Base-by-base conservation (phyloP, 2,888 invertebrate genomes). In the Tridacna gigas region DNA sequence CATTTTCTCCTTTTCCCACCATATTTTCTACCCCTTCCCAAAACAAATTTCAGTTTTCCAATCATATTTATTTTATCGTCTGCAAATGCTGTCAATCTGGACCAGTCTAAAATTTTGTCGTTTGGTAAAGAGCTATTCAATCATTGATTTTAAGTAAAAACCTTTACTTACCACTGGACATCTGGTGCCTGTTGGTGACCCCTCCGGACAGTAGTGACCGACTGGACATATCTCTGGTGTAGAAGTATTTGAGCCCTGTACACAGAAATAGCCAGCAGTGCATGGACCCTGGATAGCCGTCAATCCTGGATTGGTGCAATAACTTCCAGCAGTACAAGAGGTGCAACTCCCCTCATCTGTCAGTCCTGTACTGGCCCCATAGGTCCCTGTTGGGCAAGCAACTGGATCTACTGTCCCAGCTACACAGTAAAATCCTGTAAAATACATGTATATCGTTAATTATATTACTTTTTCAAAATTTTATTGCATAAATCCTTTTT, bases 331-430 rank as follows among this genome's bases (percentile, higher is more conserved):
- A 0, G 88, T 90, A 85, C 94, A 94, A 0, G 79, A 83, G 0
- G 93, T 93, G 86, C 94, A 94, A 60, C 92, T 89, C 0, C 91
- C 84, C 37, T 85, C 83, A 69, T 91, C 90, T n/a, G 74, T 86
- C 22, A 94, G 89, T n/a, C 93, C 92, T 13, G 82, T 77, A 0
- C 91, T 81, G 0, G 91, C 90, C 5, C 94, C 93, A 77, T 89
- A 94, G 4, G 93, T 93, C 25, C 94, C 94, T 3, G 93, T 88
- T 11, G 92, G 92, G 78, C 94, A 94, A 13, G 89, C 86, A 3
- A 88, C 80, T 15, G 94, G 92, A 71, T 90, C 90, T 47, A 88
- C 86, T 11, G 94, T 94, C 9, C 94, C 94, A 75, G 90, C 89
- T 3, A 87, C 88, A 86, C 94, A 94, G 85, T 93, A 94, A 28